Conservation (phyloP, 2,888 invertebrate genomes). For the Tortrix viridana region DNA sequence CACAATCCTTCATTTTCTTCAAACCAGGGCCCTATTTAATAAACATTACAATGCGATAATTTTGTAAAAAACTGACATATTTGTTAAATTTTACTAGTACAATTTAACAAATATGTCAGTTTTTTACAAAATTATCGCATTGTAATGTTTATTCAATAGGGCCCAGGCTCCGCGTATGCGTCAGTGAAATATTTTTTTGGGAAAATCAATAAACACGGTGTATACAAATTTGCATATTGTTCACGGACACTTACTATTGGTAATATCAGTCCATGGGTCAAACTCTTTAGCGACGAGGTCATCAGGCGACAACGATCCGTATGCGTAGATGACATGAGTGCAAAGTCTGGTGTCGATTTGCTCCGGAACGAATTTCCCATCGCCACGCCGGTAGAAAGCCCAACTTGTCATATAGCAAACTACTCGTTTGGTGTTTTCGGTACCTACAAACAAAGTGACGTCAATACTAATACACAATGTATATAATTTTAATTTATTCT, state of each 20-base stretch:
- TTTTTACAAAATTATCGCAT: no score
- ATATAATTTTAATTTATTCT: no score
- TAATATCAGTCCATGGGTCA: slow-evolving; percentile 94
- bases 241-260: slow-evolving; percentile 86
- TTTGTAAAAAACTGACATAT: no score
- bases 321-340: slow-evolving; percentile 95
- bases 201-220: no score
- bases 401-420: slow-evolving; percentile 96
- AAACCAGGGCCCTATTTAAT: no score
- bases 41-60: no score
- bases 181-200: no score
- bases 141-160: no score
- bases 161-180: no score
- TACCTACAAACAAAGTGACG: slow-evolving; percentile 52
- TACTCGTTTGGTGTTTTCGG: slow-evolving; percentile 79
- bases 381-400: slow-evolving; percentile 92
- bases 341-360: slow-evolving; percentile 92
- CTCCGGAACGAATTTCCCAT: slow-evolving; percentile 94
- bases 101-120: no score
- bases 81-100: no score
- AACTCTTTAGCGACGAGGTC: slow-evolving; percentile 90
- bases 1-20: no score
- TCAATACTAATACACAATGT: background rate
- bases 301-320: slow-evolving; percentile 93
- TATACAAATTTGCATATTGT: background rate